Conservation (phyloP, 1,140 invertebrate species). For the Drosophila bocki region DNA sequence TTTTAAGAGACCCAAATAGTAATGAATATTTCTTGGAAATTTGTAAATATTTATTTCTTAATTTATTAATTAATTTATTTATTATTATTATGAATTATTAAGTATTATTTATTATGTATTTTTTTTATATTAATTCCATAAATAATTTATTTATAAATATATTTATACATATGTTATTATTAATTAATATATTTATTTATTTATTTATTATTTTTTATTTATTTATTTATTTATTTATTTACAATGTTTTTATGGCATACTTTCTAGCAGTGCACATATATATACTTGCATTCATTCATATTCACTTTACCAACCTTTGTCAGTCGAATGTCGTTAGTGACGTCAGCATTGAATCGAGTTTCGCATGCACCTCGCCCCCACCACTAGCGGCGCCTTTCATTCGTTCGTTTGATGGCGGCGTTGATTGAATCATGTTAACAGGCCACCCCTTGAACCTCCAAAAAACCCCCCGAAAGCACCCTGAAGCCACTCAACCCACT, state of each 20-base stretch:
- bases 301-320: constrained; percentile 26
- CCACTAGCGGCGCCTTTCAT: constrained; percentile 24
- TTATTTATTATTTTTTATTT: too few relatives aligned
- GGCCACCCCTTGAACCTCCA: background rate
- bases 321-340: constrained; percentile 71
- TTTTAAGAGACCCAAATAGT: background rate
- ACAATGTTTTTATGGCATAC: background rate
- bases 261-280: background rate
- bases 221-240: background rate
- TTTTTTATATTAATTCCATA: too few relatives aligned
- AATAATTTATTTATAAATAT: too few relatives aligned
- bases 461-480: background rate
- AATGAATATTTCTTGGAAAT: background rate
- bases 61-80: too few relatives aligned
- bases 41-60: too few relatives aligned
- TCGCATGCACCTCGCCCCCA: constrained; percentile 34
- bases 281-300: constrained; percentile 25
- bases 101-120: too few relatives aligned
- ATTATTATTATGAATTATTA: too few relatives aligned
- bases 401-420: constrained; percentile 25
- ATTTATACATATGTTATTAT: too few relatives aligned
- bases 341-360: constrained; percentile 51
- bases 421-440: constrained; percentile 52
- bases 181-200: too few relatives aligned
- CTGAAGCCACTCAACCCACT: background rate